Percentiles rank a stretch among this genome's conserved stretches.
These are phyloP conservation scores for Hesperia comma DNA, from an alignment of 2,888 invertebrate species.

Conservation along the genomic window DNA sequence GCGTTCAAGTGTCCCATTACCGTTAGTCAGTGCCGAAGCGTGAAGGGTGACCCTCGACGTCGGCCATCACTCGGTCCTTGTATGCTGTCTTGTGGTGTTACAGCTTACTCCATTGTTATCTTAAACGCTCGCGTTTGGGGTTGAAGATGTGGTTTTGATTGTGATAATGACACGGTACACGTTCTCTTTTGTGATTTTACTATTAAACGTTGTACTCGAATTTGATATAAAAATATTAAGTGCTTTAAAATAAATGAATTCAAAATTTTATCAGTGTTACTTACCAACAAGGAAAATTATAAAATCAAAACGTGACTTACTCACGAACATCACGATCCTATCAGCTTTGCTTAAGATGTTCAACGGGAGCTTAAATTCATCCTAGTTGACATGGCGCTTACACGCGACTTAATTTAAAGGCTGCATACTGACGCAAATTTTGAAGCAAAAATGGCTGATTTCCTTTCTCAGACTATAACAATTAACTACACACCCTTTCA, in stretches of 20 bases:
- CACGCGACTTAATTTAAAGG: slow-evolving; percentile 13
- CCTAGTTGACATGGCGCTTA: slow-evolving; percentile 8
- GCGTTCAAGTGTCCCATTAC: neutral
- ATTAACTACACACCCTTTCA: neutral
- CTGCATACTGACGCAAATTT: neutral
- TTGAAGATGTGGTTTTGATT: no score
- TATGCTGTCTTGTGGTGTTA: slow-evolving; percentile 2
- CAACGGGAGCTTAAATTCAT: slow-evolving; percentile 17
- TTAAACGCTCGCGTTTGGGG: neutral
- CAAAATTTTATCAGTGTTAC: no score
- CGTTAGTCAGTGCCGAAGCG: neutral
- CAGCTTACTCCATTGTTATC: neutral
- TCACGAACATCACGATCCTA: slow-evolving; percentile 1
- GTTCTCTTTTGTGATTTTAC: no score
- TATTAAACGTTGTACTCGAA: no score
- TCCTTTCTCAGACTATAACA: neutral
- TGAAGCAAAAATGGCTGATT: neutral
- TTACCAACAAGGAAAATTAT: neutral
- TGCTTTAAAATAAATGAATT: no score
- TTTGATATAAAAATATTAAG: no score
- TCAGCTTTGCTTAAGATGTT: slow-evolving; percentile 3
- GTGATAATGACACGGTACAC: no score
- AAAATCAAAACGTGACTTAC: slow-evolving; percentile 1
- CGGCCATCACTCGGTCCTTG: neutral
- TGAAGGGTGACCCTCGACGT: neutral